These are phyloP conservation scores for Phymanthus crucifer DNA, from an alignment of 92 coral and sea anemone genomes.

Conservation along the genomic window DNA sequence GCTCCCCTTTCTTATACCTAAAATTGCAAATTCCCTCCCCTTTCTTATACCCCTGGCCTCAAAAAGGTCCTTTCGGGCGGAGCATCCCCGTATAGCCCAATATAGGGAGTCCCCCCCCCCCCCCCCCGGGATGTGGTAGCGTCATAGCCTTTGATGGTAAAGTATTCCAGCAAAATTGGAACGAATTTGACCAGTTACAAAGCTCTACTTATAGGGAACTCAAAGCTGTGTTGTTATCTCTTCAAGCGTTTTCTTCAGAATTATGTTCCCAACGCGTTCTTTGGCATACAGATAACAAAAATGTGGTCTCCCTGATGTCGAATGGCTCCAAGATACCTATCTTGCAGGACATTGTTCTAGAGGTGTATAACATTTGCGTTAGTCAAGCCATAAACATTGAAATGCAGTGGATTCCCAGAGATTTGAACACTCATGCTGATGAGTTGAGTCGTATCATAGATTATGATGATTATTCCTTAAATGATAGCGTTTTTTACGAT, in stretches of 20 bases:
- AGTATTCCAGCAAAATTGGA: constrained; percentile 58
- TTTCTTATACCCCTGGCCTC: no score
- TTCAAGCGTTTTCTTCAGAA: constrained; percentile 20
- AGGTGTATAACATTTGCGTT: not conserved
- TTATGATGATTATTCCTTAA: not conserved
- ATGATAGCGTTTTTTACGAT: not conserved
- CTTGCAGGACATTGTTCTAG: not conserved
- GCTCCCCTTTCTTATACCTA: no score
- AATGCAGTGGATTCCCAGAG: constrained; percentile 20
- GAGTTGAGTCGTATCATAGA: not conserved
- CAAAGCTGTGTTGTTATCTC: constrained; percentile 34
- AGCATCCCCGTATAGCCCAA: no score
- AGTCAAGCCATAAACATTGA: not conserved
- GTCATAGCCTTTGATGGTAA: constrained; percentile 31
- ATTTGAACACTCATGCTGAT: not conserved
- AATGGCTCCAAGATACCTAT: constrained; percentile 15
- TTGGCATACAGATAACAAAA: constrained; percentile 51
- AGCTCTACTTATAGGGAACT: constrained; percentile 57
- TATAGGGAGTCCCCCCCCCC: no score
- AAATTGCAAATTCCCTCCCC: no score
- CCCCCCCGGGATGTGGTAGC: constrained; percentile 61
- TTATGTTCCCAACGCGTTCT: constrained; percentile 15
- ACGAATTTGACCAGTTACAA: constrained; percentile 23
- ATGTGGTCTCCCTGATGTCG: constrained; percentile 34
- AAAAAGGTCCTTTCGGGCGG: no score